Percentiles rank a stretch among this genome's conserved stretches.
phyloP scores from a whole-genome alignment of 2,113 vertebrate genomes.

The Heterotilapia buettikoferi region DNA sequence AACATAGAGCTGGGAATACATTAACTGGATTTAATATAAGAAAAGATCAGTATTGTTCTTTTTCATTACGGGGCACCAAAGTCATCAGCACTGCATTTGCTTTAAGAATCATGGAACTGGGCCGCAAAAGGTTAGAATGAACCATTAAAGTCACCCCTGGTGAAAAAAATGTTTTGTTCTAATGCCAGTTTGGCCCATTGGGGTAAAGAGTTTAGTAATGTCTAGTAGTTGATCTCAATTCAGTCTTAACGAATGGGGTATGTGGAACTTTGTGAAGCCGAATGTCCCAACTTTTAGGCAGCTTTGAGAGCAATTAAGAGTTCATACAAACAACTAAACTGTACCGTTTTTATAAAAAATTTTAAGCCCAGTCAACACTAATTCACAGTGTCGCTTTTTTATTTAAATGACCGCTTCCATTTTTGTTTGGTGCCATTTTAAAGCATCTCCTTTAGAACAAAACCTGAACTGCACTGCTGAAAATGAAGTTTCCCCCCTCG shows the following conservation, averaged over 20 bases:
- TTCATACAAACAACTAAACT: slow-evolving; percentile 62
- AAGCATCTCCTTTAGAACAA: slow-evolving; percentile 69
- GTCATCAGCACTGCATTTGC: slow-evolving; percentile 35
- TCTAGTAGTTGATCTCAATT: slow-evolving; percentile 38
- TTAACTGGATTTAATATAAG: slow-evolving; percentile 46
- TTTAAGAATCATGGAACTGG: neutral
- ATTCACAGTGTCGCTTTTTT: slow-evolving; percentile 51
- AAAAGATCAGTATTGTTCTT: slow-evolving; percentile 53
- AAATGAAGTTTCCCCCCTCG: slow-evolving; percentile 75
- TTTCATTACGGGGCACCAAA: slow-evolving; percentile 30
- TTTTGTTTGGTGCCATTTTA: slow-evolving; percentile 44
- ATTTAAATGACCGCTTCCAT: slow-evolving; percentile 62
- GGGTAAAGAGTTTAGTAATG: neutral
- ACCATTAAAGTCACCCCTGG: slow-evolving; percentile 8
- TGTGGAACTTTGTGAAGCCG: neutral
- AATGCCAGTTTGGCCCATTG: neutral
- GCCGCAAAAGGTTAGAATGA: slow-evolving; percentile 10
- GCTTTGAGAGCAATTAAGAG: slow-evolving; percentile 63
- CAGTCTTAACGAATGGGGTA: neutral
- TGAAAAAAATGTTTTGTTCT: neutral
- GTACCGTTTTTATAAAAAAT: neutral
- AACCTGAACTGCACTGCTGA: slow-evolving; percentile 64
- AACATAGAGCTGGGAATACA: slow-evolving; percentile 47
- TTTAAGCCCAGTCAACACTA: slow-evolving; percentile 34
- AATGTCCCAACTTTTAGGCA: slow-evolving; percentile 33